Conservation (phyloP, 2,888 invertebrate species). For the Elmis aenea region DNA sequence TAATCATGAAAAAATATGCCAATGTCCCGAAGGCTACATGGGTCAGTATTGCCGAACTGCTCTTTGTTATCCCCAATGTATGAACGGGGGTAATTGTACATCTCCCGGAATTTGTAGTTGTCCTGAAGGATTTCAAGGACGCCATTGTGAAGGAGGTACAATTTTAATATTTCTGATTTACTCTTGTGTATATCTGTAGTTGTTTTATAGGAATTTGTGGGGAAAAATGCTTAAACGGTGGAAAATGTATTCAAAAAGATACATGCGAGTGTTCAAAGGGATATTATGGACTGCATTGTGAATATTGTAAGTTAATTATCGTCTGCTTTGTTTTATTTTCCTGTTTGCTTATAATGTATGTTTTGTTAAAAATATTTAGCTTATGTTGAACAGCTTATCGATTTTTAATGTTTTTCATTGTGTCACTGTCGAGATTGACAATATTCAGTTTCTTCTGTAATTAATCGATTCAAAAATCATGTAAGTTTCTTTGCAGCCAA, state of each 20-base stretch:
- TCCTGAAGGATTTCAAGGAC: slow-evolving; percentile 84
- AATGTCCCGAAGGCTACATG: slow-evolving; percentile 86
- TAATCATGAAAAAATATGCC: slow-evolving; percentile 77
- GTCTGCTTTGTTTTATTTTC: not conserved
- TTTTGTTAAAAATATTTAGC: too few relatives aligned
- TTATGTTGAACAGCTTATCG: too few relatives aligned
- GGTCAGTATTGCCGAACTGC: slow-evolving; percentile 87
- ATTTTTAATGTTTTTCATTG: too few relatives aligned
- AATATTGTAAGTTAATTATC: slow-evolving; percentile 71
- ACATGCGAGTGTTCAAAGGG: slow-evolving; percentile 89
- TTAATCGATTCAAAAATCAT: too few relatives aligned
- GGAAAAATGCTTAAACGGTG: slow-evolving; percentile 88
- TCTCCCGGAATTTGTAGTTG: slow-evolving; percentile 86
- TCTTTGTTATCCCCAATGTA: slow-evolving; percentile 85
- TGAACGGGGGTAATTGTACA: slow-evolving; percentile 89
- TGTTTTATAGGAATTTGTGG: slow-evolving; percentile 75
- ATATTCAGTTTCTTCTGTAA: too few relatives aligned
- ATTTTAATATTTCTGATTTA: too few relatives aligned
- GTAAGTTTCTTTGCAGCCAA: slow-evolving; percentile 35
- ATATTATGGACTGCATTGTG: slow-evolving; percentile 83
- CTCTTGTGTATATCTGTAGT: too few relatives aligned
- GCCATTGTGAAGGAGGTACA: slow-evolving; percentile 88
- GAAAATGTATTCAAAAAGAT: slow-evolving; percentile 92
- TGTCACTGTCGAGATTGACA: too few relatives aligned
- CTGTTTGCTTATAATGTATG: too few relatives aligned